Conservation (phyloP, 2,888 invertebrate genomes). For the Diarsia mendica region DNA sequence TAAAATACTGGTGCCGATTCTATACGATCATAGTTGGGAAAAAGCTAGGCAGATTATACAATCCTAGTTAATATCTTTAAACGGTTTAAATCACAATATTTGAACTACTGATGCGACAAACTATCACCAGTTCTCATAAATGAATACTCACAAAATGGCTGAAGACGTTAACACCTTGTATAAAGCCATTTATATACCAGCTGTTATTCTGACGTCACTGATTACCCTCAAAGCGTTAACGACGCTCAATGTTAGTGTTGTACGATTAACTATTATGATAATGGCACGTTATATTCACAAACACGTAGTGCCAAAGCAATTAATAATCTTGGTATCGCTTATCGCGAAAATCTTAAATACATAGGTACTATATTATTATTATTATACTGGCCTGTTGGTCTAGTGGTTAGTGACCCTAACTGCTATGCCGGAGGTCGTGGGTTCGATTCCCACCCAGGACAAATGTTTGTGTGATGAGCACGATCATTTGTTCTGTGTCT, state of each 20-base stretch:
- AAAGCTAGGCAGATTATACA: too few relatives aligned
- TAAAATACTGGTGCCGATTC: too few relatives aligned
- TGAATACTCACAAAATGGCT: background rate
- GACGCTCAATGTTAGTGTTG: conserved; percentile 25
- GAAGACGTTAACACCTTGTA: background rate
- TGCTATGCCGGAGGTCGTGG: too few relatives aligned
- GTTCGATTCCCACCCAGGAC: too few relatives aligned
- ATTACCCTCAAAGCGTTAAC: conserved; percentile 49
- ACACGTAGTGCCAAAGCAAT: conserved; percentile 25
- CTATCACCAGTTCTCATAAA: background rate
- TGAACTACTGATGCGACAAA: background rate
- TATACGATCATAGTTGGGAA: too few relatives aligned
- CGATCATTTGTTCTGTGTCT: too few relatives aligned
- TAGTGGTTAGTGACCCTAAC: too few relatives aligned
- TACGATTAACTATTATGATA: conserved; percentile 33
- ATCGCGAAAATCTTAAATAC: conserved; percentile 5
- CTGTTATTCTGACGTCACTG: conserved; percentile 47
- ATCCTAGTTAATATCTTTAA: background rate
- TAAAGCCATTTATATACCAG: background rate
- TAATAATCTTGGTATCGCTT: conserved; percentile 32
- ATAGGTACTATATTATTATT: background rate
- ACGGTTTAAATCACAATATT: background rate
- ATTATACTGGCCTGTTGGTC: too few relatives aligned
- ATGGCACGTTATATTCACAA: conserved; percentile 15
- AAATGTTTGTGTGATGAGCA: too few relatives aligned